A percentile compares a stretch with the other conserved stretches of the same genome.
These are phyloP conservation scores for Keiferia lycopersicella DNA, from an alignment of 2,888 invertebrate species.

Conservation along the genomic window DNA sequence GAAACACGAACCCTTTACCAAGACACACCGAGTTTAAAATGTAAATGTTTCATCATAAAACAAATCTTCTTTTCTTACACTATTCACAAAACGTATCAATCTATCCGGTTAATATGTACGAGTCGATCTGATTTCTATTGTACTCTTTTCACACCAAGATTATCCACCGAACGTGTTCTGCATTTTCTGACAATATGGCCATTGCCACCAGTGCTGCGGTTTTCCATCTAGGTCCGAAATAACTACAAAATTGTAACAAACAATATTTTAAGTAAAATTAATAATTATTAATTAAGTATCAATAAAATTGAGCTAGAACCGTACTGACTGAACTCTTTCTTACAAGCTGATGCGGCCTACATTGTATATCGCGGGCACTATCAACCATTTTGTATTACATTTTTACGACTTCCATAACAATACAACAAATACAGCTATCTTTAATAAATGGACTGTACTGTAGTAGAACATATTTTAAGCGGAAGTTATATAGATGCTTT, in stretches of 20 bases:
- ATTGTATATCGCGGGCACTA: conserved; percentile 21
- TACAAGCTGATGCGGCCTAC: conserved; percentile 17
- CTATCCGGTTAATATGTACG: too few relatives aligned
- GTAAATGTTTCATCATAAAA: neutral
- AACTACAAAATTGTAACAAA: conserved; percentile 66
- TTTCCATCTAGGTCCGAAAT: conserved; percentile 26
- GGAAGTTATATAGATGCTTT: neutral
- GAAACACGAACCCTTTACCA: neutral
- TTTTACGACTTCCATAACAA: neutral
- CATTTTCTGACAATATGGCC: neutral
- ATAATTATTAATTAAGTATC: conserved; percentile 57
- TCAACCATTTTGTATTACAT: conserved; percentile 8
- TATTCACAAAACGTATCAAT: too few relatives aligned
- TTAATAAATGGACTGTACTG: neutral
- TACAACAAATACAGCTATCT: neutral
- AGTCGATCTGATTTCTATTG: neutral
- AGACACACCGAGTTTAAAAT: neutral
- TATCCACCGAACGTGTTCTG: neutral
- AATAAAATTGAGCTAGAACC: conserved; percentile 78
- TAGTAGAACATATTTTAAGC: neutral
- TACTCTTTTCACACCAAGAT: neutral
- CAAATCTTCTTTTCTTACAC: neutral
- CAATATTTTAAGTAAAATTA: conserved; percentile 57
- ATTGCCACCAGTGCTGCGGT: neutral
- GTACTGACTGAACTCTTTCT: conserved; percentile 17